Conservation (phyloP, 2,888 invertebrate genomes). For the Cinara cedri region DNA sequence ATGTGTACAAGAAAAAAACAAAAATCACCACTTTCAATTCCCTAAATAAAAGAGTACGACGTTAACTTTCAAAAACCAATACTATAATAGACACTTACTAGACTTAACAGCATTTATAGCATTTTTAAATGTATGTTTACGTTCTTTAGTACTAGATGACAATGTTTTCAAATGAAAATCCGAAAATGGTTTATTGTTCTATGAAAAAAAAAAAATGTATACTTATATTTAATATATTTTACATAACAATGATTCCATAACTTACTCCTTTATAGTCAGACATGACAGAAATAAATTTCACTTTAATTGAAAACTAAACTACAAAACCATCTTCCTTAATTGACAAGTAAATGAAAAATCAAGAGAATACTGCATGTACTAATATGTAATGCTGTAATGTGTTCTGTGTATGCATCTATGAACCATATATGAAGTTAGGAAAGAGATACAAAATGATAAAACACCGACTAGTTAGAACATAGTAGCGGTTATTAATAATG, state of each 20-base stretch:
- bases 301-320: slow-evolving; percentile 11
- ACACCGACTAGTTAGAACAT: slow-evolving; percentile 27
- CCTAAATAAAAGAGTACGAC: too few relatives aligned
- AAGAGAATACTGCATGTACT: background rate
- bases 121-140: slow-evolving; percentile 48
- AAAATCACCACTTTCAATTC: too few relatives aligned
- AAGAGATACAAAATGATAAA: slow-evolving; percentile 35
- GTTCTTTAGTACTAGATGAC: slow-evolving; percentile 46
- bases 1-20: too few relatives aligned
- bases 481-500: slow-evolving; percentile 24
- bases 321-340: slow-evolving; percentile 11
- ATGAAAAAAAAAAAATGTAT: background rate
- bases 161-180: slow-evolving; percentile 45
- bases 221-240: background rate
- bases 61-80: background rate
- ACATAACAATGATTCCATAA: background rate
- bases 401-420: background rate
- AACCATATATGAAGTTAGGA: slow-evolving; percentile 19
- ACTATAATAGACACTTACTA: slow-evolving; percentile 18
- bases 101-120: slow-evolving; percentile 37
- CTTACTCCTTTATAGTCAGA: slow-evolving; percentile 39
- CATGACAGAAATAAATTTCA: background rate
- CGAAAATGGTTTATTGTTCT: slow-evolving; percentile 46
- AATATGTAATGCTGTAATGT: too few relatives aligned
- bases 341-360: slow-evolving; percentile 15